Conservation (phyloP, 2,888 invertebrate species). For the Rhagonycha lutea region DNA sequence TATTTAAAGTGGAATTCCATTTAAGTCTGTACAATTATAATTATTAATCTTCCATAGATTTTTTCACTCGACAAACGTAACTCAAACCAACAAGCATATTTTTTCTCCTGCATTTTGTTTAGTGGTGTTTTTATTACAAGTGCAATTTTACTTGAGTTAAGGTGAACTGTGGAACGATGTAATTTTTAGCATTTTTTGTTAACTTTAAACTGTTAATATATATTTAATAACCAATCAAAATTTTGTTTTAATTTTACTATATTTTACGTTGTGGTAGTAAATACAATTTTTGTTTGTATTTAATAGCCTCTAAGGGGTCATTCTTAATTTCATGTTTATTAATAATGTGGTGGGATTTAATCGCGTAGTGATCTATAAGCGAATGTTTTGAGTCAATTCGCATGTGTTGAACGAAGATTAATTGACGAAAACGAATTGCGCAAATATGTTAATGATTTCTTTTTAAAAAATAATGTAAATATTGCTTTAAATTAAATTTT, state of each 20-base stretch:
- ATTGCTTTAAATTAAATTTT: constrained; percentile 47
- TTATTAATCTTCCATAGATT: constrained; percentile 7
- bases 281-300: constrained; percentile 19
- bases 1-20: constrained; percentile 20
- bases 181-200: constrained; percentile 7
- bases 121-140: not conserved
- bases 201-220: constrained; percentile 10
- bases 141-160: not conserved
- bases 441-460: constrained; percentile 1
- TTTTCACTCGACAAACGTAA: not conserved
- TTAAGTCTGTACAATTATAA: constrained; percentile 4
- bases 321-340: constrained; percentile 10
- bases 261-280: constrained; percentile 24
- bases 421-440: constrained; percentile 7
- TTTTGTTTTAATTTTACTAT: constrained; percentile 22
- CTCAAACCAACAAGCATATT: not conserved
- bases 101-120: not conserved
- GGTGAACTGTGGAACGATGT: not conserved
- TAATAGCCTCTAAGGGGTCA: constrained; percentile 6
- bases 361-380: constrained; percentile 41
- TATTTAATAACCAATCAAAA: constrained; percentile 19
- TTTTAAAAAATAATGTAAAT: constrained; percentile 41
- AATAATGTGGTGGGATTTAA: constrained; percentile 6
- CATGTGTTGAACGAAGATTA: constrained; percentile 23
- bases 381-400: constrained; percentile 45